A percentile compares a stretch with the other conserved stretches of the same genome.
phyloP scores from a whole-genome alignment of 2,797 vertebrate species.

The Pangasius krempfi region DNA sequence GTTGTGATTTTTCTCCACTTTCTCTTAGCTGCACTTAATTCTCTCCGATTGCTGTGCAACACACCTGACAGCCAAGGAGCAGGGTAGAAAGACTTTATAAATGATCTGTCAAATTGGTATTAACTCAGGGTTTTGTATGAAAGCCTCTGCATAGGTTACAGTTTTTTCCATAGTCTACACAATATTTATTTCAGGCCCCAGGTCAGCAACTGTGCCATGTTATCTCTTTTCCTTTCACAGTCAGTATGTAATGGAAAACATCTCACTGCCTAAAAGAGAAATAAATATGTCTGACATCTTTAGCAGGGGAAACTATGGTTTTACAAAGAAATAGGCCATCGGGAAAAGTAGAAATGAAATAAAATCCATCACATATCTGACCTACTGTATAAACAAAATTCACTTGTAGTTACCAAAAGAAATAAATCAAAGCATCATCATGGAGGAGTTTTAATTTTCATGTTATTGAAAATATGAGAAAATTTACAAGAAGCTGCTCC shows the following conservation, averaged over 20 bases:
- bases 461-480: not conserved
- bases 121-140: not conserved
- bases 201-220: not conserved
- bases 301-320: conserved; percentile 53
- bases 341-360: not conserved
- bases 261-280: conserved; percentile 7
- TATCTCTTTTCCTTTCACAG: not conserved
- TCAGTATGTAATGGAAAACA: not conserved
- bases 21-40: too few relatives aligned
- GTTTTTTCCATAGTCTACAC: not conserved
- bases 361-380: not conserved
- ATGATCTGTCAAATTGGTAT: not conserved
- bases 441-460: too few relatives aligned
- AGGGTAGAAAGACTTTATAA: too few relatives aligned
- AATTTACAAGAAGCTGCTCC: conserved; percentile 56
- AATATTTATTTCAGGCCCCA: not conserved
- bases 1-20: too few relatives aligned
- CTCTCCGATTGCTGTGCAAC: too few relatives aligned
- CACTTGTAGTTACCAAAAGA: not conserved
- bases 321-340: conserved; percentile 18
- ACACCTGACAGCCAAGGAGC: too few relatives aligned
- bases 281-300: conserved; percentile 7
- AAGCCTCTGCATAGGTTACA: not conserved
- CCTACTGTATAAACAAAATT: not conserved
- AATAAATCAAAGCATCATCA: not conserved